Evolutionary conservation across 2,113 vertebrate species (phyloP), one percentile per base, ranked within the genome.

Genomic region (Sakesphorus luctuosus): DNA sequence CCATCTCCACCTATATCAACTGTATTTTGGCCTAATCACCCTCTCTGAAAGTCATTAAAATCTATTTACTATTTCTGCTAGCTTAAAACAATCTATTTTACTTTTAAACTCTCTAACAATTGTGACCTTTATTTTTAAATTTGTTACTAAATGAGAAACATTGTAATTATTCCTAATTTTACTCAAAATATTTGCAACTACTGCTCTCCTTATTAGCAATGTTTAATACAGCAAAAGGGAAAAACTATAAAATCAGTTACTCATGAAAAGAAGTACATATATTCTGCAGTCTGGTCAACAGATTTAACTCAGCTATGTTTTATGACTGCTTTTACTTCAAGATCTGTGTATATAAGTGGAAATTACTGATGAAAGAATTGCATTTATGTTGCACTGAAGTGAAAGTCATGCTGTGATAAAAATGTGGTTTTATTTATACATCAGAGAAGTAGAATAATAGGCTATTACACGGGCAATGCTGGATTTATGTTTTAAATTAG

Each of bases 391-490:
- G 79, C 16, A 10, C 47, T 83, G 61, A 92, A 84, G 77, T 79
- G 12, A 52, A 91, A 87, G 66, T 93, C 96, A 90, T 65, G 85
- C 85, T 94, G 94, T 84, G 94, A 96, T 84, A 86, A 95, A 95
- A 95, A 88, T 35, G 28, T 62, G 69, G 67, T 67, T 81, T 95
- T 90, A 87, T 94, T 95, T 81, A 93, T 72, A 96, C 72, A 88
- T 93, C 87, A 96, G 79, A 96, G 92, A 91, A 86, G 63, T 77
- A 83, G 61, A 96, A 95, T 96, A 96, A 96, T 86, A 93, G 75
- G 72, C 82, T 93, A 81, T 72, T 96, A 93, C 13, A 74, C 12
- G 31, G 29, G 28, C 25, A 66, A 77, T 61, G 81, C 84, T 94
- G 47, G 73, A 95, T 90, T 65, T 63, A 84, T 63, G 26, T 71